Conservation (phyloP, 2,797 vertebrate species). For the Pelochelys cantorii region DNA sequence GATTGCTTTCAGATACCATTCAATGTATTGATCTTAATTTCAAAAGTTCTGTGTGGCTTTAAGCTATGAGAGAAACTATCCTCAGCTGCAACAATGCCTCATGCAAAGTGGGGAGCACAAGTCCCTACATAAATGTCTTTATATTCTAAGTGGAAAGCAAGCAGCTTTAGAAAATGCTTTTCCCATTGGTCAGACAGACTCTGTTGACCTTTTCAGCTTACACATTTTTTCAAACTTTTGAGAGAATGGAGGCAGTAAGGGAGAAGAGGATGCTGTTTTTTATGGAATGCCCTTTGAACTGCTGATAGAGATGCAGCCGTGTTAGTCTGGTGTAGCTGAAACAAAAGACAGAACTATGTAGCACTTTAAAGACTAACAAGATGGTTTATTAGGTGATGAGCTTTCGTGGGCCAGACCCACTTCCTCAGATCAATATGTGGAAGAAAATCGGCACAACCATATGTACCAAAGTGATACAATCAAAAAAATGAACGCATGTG, state of each 20-base stretch:
- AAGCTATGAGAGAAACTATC: not conserved
- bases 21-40: not conserved
- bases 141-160: not conserved
- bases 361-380: no score
- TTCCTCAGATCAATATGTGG: no score
- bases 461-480: no score
- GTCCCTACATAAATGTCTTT: not conserved
- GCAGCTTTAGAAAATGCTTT: not conserved
- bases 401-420: no score
- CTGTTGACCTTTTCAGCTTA: not conserved
- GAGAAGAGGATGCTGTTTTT: not conserved
- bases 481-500: no score
- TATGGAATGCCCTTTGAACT: not conserved
- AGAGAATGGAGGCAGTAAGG: not conserved
- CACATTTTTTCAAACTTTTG: not conserved
- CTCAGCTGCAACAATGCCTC: rapidly evolving
- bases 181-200: not conserved
- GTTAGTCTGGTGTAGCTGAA: no score
- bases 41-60: not conserved
- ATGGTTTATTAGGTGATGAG: no score
- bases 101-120: not conserved
- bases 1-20: not conserved
- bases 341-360: no score
- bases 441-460: no score
- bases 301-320: no score